Conservation (phyloP, 2,797 vertebrate species). For the Sibirionetta formosa region DNA sequence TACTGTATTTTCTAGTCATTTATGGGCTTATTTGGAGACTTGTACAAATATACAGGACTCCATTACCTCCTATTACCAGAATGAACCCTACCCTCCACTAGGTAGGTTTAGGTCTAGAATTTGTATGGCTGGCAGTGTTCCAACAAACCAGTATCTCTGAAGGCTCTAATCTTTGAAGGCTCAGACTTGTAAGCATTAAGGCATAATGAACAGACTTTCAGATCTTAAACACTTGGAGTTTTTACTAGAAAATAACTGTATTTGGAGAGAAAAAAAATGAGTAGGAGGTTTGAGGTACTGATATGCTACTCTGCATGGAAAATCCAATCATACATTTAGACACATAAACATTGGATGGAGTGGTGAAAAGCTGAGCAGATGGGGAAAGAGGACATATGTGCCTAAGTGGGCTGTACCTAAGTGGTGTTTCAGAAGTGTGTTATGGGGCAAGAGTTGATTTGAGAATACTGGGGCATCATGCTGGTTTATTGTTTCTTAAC, state of each 20-base stretch:
- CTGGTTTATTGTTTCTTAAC: conserved; percentile 27
- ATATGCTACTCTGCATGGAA: neutral
- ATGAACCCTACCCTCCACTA: neutral
- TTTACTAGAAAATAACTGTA: neutral
- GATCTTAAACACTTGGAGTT: neutral
- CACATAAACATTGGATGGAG: neutral
- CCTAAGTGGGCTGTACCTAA: conserved; percentile 20
- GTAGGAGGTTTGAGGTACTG: conserved; percentile 13
- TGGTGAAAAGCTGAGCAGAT: conserved; percentile 32
- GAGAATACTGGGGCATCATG: neutral
- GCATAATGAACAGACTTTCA: neutral
- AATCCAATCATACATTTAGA: neutral
- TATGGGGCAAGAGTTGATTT: neutral
- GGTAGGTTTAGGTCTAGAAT: neutral
- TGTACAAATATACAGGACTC: neutral
- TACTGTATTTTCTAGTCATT: neutral
- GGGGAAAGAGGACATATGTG: conserved; percentile 26
- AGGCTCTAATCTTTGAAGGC: neutral
- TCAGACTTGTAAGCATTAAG: neutral
- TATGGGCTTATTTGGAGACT: neutral
- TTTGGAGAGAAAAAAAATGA: neutral
- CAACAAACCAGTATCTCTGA: neutral
- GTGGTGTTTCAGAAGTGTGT: neutral
- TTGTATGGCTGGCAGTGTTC: neutral
- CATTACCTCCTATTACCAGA: neutral